Conservation (phyloP, 2,888 invertebrate genomes). For the Epistrophella euchroma region DNA sequence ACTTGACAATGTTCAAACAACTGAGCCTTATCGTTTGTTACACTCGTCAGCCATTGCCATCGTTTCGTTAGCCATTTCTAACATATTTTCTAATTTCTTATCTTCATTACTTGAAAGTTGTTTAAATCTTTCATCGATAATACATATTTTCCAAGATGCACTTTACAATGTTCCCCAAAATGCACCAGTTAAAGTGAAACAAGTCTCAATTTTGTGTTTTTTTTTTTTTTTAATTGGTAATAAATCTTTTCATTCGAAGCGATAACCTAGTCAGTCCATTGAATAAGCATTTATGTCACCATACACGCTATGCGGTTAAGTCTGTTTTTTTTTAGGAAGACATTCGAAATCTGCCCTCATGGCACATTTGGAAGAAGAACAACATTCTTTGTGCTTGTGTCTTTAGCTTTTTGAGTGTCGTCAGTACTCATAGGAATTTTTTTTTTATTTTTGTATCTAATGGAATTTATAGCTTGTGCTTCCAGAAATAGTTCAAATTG, state of each 20-base stretch:
- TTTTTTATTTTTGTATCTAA: neutral
- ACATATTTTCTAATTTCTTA: conserved; percentile 8
- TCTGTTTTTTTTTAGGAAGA: conserved; percentile 13
- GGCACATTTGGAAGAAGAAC: conserved; percentile 39
- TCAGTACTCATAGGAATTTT: neutral
- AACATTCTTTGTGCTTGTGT: conserved; percentile 36
- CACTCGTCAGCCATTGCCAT: neutral
- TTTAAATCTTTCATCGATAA: conserved; percentile 28
- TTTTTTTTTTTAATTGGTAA: conserved; percentile 62
- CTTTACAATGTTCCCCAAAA: conserved; percentile 31
- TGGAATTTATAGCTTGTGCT: conserved; percentile 31
- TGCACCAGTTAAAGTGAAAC: conserved; percentile 41
- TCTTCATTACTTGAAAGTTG: conserved; percentile 7
- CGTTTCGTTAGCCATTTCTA: neutral
- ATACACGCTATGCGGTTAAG: neutral
- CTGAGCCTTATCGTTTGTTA: conserved; percentile 9
- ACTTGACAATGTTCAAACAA: conserved; percentile 25
- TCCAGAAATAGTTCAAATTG: conserved; percentile 42
- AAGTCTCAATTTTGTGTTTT: conserved; percentile 17
- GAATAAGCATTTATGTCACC: conserved; percentile 47
- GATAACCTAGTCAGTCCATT: conserved; percentile 66
- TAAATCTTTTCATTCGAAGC: conserved; percentile 63
- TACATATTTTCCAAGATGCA: conserved; percentile 47
- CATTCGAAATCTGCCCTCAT: conserved; percentile 21
- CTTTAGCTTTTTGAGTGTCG: neutral